Conservation (phyloP, 2,888 invertebrate species). For the Leptothorax acervorum region DNA sequence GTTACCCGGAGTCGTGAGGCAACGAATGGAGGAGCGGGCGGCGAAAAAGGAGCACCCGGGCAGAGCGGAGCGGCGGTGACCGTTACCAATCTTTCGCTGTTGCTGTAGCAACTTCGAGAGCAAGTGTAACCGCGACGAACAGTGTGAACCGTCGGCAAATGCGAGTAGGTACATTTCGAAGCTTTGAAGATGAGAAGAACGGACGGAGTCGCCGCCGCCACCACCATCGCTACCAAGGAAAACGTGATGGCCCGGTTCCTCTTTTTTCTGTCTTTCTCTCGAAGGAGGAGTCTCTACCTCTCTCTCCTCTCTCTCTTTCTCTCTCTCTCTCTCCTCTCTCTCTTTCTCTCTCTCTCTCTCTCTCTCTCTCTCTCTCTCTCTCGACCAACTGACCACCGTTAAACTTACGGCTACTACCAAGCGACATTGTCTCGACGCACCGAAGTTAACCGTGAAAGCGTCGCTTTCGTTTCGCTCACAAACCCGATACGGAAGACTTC, state of each 20-base stretch:
- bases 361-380: constrained; percentile 43
- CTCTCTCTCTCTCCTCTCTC: constrained; percentile 23
- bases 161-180: constrained; percentile 75
- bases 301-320: constrained; percentile 34
- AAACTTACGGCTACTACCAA: constrained; percentile 30
- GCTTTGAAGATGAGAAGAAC: constrained; percentile 72
- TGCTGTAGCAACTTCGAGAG: constrained; percentile 60
- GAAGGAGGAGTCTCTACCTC: background rate
- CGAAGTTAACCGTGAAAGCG: constrained; percentile 63
- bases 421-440: constrained; percentile 54
- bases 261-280: constrained; percentile 49
- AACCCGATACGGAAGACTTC: constrained; percentile 33
- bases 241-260: constrained; percentile 65
- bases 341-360: constrained; percentile 17
- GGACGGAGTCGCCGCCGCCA: constrained; percentile 62
- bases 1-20: constrained; percentile 69
- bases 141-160: constrained; percentile 77
- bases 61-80: constrained; percentile 53
- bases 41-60: constrained; percentile 64
- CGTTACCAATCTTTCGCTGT: constrained; percentile 66
- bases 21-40: constrained; percentile 41
- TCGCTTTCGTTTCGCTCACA: constrained; percentile 48
- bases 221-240: constrained; percentile 60
- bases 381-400: constrained; percentile 42
- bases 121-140: constrained; percentile 81